A percentile compares a stretch with the other conserved stretches of the same genome.
These are phyloP conservation scores for Harmothoe impar DNA, from an alignment of 2,888 invertebrate species.

Conservation along the genomic window DNA sequence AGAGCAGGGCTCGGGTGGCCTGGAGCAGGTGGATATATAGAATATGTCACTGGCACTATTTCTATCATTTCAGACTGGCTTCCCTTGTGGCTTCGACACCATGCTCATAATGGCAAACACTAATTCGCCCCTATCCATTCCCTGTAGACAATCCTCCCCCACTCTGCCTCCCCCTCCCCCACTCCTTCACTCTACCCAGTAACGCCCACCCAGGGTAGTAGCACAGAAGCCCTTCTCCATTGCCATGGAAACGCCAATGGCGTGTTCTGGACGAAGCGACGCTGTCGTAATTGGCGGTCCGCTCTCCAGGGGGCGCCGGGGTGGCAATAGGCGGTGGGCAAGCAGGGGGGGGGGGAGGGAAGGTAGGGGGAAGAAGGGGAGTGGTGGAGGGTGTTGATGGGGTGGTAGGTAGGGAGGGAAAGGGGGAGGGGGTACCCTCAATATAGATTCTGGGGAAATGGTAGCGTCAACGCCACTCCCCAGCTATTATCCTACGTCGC, in stretches of 20 bases:
- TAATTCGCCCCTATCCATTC: not conserved
- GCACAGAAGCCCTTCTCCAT: not conserved
- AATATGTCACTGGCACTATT: too few species aligned
- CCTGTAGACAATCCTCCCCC: not conserved
- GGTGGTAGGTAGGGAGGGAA: not conserved
- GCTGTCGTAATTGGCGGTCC: not conserved
- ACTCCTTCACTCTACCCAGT: too few species aligned
- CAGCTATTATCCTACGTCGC: too few species aligned
- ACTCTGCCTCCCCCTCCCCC: too few species aligned
- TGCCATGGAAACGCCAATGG: not conserved
- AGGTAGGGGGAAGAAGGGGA: too few species aligned
- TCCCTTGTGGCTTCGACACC: not conserved
- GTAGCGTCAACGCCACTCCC: not conserved
- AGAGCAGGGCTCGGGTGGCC: too few species aligned
- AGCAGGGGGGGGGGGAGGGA: not conserved
- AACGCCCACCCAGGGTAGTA: not conserved
- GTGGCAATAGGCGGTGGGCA: not conserved
- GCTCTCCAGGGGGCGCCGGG: not conserved
- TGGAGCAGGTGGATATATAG: too few species aligned
- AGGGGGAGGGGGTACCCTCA: not conserved
- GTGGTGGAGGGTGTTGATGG: too few species aligned
- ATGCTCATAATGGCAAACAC: not conserved
- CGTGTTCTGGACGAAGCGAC: not conserved
- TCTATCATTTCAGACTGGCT: not conserved
- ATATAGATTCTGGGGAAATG: constrained; percentile 14